Evolutionary conservation across 2,888 invertebrate genomes (phyloP), one percentile per base, ranked within the genome.

Genomic region (Dynastes maya): DNA sequence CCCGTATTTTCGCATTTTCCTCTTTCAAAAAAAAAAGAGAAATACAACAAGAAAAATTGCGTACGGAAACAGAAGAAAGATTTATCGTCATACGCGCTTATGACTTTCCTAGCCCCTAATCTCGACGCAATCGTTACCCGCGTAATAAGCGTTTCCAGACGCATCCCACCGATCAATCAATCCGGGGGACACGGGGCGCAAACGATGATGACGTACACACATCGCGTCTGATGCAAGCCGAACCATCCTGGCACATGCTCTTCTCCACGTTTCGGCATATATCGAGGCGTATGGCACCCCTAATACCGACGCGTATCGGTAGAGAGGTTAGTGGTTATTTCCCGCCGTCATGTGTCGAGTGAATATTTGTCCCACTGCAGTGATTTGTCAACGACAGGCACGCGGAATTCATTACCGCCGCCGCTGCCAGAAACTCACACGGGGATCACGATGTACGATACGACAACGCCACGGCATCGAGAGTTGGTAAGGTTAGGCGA

Each of bases 371-470:
- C 86, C 85, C 85, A 81, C 84, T 85, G 86, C 85, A 85, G 86
- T 86, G 86, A 87, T 88, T 87, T 88, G 87, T 88, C 88, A 87
- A 87, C 86, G 87, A 87, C 87, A 86, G 81, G 82, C 82, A 82
- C 78, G 63, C 58, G 85, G 85, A 87, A 88, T 87, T 87, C 87
- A 87, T 87, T 87, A 86, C 1, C 32, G 55, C 79, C 80, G 71
- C 68, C 51, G 68, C 72, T 61, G 49, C 61, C 45, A 74, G 72
- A 74, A 74, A 74, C 63, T 61, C 72, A 74, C 61, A 27, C 83
- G 83, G 84, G 83, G 80, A 32, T 32, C 32, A 80, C 83, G 83
- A 84, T 84, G 83, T 83, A 82, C 84, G 84, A 85, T 84, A 83
- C 82, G 6, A 55, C 55, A 8, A 55, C 55, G 55, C 29, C 27